Conservation (phyloP, 2,113 vertebrate species). For the Colistium nudipinnis region DNA sequence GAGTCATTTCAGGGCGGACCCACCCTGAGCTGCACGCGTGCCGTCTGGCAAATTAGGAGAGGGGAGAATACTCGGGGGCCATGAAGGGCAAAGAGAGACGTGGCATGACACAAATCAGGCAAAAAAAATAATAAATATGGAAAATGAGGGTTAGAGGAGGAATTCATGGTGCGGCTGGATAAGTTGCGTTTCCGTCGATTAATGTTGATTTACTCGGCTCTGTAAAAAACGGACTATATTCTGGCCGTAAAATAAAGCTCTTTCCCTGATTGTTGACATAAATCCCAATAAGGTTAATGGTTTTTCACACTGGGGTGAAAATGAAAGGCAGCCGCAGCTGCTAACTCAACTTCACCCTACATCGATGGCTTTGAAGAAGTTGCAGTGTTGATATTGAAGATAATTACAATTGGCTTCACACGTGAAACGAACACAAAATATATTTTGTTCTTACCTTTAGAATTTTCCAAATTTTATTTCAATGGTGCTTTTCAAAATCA, state of each 20-base stretch:
- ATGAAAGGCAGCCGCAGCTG: conserved; percentile 29
- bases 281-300: conserved; percentile 41
- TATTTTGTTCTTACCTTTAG: conserved; percentile 5
- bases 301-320: conserved; percentile 45
- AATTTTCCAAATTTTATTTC: background rate
- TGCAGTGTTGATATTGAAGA: conserved; percentile 27
- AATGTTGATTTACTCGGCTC: conserved; percentile 54
- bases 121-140: conserved; percentile 33
- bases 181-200: conserved; percentile 16
- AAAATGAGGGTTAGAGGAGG: conserved; percentile 34
- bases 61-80: background rate
- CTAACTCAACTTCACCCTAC: conserved; percentile 13
- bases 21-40: conserved; percentile 41
- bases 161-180: conserved; percentile 2
- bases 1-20: conserved; percentile 52
- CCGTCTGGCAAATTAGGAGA: conserved; percentile 37
- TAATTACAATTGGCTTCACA: conserved; percentile 38
- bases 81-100: conserved; percentile 13
- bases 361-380: background rate
- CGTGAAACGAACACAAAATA: conserved; percentile 26
- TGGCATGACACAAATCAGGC: conserved; percentile 1
- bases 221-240: conserved; percentile 36
- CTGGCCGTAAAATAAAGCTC: conserved; percentile 55
- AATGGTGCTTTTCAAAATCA: background rate
- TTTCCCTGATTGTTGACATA: conserved; percentile 62